Evolutionary conservation across 2,797 vertebrate species (phyloP).

Genomic region (Cebuella pygmaea): DNA sequence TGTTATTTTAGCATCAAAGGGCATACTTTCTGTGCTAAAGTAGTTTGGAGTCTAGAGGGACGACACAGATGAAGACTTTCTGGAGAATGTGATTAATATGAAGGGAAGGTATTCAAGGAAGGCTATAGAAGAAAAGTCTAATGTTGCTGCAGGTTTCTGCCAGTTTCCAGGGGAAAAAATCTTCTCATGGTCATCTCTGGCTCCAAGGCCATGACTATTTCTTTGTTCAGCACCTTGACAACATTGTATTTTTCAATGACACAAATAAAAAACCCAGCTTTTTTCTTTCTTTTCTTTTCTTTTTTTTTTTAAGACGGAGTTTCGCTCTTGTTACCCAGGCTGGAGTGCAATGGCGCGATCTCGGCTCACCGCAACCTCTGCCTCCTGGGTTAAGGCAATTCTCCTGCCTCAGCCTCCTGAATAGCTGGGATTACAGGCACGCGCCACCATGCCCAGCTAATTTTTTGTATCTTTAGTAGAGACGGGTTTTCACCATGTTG

Average conservation of each 20-base stretch:
- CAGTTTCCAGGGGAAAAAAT: not conserved
- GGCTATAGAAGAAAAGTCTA: not conserved
- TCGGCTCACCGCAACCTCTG: too few species aligned
- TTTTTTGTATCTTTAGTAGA: too few species aligned
- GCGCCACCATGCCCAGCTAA: too few species aligned
- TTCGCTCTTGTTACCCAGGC: too few species aligned
- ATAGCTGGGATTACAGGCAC: too few species aligned
- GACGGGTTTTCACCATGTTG: too few species aligned
- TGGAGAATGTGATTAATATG: not conserved
- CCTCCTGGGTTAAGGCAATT: too few species aligned
- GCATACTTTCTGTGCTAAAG: not conserved
- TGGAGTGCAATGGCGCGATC: too few species aligned
- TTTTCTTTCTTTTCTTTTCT: not conserved
- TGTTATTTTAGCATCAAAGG: not conserved
- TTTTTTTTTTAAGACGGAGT: too few species aligned
- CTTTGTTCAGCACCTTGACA: not conserved
- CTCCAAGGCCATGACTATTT: not conserved
- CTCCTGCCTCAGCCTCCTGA: too few species aligned
- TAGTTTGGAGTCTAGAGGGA: not conserved
- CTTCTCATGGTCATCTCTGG: not conserved
- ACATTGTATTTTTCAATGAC: not conserved
- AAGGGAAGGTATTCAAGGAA: not conserved
- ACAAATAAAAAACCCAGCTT: not conserved
- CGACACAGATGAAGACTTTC: not conserved
- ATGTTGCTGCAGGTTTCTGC: not conserved